phyloP scores from a whole-genome alignment of 2,113 vertebrate genomes.

The Alouatta palliata region DNA sequence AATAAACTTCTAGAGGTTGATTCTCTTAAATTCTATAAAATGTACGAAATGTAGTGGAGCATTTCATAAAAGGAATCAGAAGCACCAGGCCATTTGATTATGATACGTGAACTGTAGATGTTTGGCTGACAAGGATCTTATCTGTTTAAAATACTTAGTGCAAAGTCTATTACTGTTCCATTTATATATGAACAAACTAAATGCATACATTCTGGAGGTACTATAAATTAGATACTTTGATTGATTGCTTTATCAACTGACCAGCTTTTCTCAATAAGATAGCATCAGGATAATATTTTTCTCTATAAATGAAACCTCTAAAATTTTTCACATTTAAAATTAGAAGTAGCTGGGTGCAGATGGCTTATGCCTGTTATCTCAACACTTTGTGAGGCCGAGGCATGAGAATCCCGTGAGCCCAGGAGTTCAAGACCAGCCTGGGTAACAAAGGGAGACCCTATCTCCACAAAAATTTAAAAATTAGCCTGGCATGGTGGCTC shows the following conservation, averaged over 20 bases:
- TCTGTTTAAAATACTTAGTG: conserved; percentile 21
- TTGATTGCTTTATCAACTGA: background rate
- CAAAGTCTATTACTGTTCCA: background rate
- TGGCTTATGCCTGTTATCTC: no score
- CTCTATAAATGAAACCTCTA: background rate
- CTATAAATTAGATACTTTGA: background rate
- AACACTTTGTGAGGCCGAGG: no score
- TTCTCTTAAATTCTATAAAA: background rate
- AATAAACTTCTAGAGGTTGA: background rate
- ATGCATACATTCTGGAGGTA: background rate
- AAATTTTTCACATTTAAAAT: conserved; percentile 24
- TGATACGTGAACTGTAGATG: background rate
- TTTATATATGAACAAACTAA: background rate
- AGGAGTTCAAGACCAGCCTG: no score
- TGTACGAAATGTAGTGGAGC: background rate
- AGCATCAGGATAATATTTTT: background rate
- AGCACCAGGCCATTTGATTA: background rate
- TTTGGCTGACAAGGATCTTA: background rate
- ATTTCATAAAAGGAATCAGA: background rate
- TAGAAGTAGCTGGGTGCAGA: background rate
- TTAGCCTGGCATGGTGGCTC: no score
- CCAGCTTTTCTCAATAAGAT: background rate
- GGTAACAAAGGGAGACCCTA: no score
- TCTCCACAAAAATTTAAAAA: no score
- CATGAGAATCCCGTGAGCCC: no score